A percentile compares a stretch with the other conserved stretches of the same genome.
Conservation (phyloP, 2,113 vertebrate species). For the Lota lota region DNA sequence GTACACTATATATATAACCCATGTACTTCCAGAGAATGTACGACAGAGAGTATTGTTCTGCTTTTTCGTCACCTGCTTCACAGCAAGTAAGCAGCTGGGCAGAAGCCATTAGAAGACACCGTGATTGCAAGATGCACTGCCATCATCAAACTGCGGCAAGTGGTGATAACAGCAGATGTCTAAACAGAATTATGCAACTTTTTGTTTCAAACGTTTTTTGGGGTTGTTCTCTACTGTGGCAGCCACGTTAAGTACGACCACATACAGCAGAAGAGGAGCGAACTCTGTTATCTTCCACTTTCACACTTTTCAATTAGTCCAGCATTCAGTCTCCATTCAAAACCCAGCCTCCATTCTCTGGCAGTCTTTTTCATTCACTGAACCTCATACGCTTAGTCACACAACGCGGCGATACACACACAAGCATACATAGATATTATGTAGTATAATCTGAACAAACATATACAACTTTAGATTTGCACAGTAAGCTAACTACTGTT, state of each 20-base stretch:
- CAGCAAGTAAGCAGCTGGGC: conserved; percentile 10
- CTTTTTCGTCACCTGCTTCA: conserved; percentile 38
- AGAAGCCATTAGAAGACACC: conserved; percentile 35
- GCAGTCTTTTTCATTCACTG: background rate
- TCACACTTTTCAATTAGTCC: background rate
- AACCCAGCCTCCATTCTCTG: conserved; percentile 15
- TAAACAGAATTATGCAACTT: conserved; percentile 8
- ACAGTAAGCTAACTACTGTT: conserved; percentile 16
- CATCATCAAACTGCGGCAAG: background rate
- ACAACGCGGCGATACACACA: conserved; percentile 38
- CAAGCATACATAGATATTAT: conserved; percentile 61
- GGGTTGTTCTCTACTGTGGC: conserved; percentile 29
- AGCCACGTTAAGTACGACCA: conserved; percentile 10
- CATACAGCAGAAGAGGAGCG: conserved; percentile 11
- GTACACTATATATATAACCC: conserved; percentile 11
- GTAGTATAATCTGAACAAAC: conserved; percentile 38
- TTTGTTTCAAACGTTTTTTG: background rate
- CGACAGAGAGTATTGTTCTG: conserved; percentile 13
- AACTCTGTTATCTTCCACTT: conserved; percentile 3
- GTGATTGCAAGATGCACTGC: conserved; percentile 21
- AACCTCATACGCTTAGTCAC: conserved; percentile 40
- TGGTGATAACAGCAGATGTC: conserved; percentile 18
- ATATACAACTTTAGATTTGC: conserved; percentile 3
- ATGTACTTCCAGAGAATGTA: conserved; percentile 7
- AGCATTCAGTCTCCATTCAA: background rate